These are phyloP conservation scores for Halictus ligatus DNA, from an alignment of 2,888 invertebrate species.

Conservation along the genomic window DNA sequence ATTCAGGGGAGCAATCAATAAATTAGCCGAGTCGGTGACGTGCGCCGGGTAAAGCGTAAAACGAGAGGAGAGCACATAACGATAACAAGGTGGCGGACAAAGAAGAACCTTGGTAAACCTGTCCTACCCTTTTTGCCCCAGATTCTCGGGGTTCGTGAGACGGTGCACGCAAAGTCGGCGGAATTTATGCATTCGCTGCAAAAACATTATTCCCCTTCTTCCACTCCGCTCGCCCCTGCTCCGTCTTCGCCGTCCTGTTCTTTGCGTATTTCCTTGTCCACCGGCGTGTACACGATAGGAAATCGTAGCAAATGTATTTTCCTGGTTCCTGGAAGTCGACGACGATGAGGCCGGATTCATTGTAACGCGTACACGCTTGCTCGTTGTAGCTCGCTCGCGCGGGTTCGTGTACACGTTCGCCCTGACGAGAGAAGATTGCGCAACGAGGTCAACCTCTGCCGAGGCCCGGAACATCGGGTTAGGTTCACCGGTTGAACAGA, in stretches of 20 bases:
- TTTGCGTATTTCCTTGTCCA: background rate
- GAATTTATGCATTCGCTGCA: conserved; percentile 67
- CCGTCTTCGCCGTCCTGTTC: background rate
- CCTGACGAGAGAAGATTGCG: conserved; percentile 64
- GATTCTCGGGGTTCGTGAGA: conserved; percentile 72
- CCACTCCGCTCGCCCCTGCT: background rate
- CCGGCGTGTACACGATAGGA: conserved; percentile 21
- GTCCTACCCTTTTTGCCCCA: conserved; percentile 70
- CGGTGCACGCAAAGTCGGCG: conserved; percentile 70
- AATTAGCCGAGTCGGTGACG: conserved; percentile 39
- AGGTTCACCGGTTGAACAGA: conserved; percentile 47
- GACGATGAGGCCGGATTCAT: conserved; percentile 52
- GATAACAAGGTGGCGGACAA: conserved; percentile 65
- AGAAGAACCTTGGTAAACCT: conserved; percentile 69
- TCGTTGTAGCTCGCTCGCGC: background rate
- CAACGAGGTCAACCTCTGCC: conserved; percentile 69
- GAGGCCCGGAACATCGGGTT: conserved; percentile 11
- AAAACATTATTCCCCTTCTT: conserved; percentile 43
- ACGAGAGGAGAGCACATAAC: conserved; percentile 54
- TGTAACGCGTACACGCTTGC: conserved; percentile 29
- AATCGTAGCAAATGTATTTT: conserved; percentile 41
- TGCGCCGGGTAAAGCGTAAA: conserved; percentile 34
- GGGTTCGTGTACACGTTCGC: conserved; percentile 13
- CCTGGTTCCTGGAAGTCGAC: conserved; percentile 38
- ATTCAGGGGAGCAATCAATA: conserved; percentile 36